Percentiles rank a stretch among this genome's conserved stretches.
Evolutionary conservation across 2,113 vertebrate genomes (phyloP).

Genomic region (Apodemus speciosus): DNA sequence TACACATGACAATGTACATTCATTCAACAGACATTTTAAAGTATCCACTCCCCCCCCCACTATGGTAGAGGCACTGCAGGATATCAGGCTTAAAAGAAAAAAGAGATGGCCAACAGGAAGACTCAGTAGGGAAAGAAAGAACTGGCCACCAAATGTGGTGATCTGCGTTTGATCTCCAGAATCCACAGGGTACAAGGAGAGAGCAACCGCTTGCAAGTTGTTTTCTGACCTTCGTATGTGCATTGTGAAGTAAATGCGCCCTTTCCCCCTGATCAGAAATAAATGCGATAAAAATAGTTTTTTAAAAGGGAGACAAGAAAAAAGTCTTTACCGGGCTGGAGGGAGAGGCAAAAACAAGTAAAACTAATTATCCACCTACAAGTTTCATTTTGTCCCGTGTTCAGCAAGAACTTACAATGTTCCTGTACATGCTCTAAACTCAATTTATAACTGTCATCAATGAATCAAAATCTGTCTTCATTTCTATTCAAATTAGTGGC

Average conservation of each 20-base stretch:
- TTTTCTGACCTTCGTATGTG: not conserved
- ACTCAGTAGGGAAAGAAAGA: not conserved
- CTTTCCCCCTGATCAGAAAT: not conserved
- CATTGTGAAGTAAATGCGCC: not conserved
- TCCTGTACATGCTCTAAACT: not conserved
- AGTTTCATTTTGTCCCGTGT: constrained; percentile 25
- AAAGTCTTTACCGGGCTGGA: not conserved
- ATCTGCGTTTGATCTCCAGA: not conserved
- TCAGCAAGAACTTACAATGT: constrained; percentile 41
- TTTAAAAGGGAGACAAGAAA: not conserved
- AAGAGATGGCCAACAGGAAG: not conserved
- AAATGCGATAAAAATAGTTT: not conserved
- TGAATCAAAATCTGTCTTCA: not conserved
- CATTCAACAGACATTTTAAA: not conserved
- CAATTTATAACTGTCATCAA: not conserved
- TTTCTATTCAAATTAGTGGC: constrained; percentile 10
- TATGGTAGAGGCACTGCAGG: not conserved
- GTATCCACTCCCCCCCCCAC: not conserved
- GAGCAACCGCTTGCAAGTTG: not conserved
- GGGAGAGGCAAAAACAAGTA: constrained; percentile 18
- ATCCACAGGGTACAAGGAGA: not conserved
- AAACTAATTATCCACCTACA: not conserved
- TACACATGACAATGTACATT: not conserved
- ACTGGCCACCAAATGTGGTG: not conserved
- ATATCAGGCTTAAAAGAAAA: not conserved